Base-by-base conservation (phyloP, 2,113 vertebrate species). In the Misgurnus anguillicaudatus region DNA sequence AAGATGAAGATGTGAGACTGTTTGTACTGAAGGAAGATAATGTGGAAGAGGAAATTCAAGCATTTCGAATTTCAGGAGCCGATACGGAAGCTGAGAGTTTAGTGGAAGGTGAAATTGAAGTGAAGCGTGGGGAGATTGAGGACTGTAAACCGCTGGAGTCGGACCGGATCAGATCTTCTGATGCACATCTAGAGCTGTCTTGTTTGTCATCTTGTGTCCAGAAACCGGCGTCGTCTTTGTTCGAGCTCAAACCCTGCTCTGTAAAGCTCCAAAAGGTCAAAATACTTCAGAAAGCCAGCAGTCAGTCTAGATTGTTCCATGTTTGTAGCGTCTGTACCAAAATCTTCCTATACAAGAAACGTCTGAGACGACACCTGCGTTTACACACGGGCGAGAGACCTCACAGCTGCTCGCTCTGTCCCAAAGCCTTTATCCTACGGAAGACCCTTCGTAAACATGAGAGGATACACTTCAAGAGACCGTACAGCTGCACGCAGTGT, bases 401-500 rank as follows among this genome's bases (percentile, higher is more conserved):
- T 6, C 6, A 67, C 6, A 6, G 19, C 65, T 67, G 65, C 42
- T 67, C 42, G 6, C 65, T 47, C 19, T 67, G 65, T 2, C 1
- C 41, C 42, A 67, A 24, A 4, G 5, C 65, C 42, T 67, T 67
- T 45, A 47, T 47, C 65, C 42, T 48, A 4, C 42, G 41, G 10
- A 47, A 47, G 7, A 68, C 65, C 10, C 65, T 67, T 11, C 65
- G 41, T 7, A 5, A 24, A 45, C 65, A 67, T 41, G 10, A 19
- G 17, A 66, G 19, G 41, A 8, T 10, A 42, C 63, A 42, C 39
- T 24, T 67, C 42, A 31, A 13, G n/a, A 68, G 42, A 14, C 65
- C 42, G 19, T 68, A 68, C 65, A 67, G 19, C 42, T 67, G 65
- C 19, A 67, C 42, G 3, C 65, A 47, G 4, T 67, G 65, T 14